Percentiles rank a stretch among this genome's conserved stretches.
Evolutionary conservation across 1,140 invertebrate genomes (phyloP).

Genomic region (Parasteatoda tepidariorum): DNA sequence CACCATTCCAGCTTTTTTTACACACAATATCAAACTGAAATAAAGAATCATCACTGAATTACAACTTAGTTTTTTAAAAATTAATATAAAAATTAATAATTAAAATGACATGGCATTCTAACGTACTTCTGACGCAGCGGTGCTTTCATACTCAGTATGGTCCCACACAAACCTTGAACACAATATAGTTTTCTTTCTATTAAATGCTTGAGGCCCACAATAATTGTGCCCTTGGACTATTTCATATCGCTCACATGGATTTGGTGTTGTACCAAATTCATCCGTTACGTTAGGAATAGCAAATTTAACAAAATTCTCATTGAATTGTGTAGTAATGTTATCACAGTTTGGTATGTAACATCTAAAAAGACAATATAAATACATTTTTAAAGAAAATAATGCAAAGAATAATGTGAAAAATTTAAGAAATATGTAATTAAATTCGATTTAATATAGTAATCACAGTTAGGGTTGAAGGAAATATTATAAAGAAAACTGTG

Average conservation of each 20-base stretch:
- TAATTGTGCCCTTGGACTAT: not conserved
- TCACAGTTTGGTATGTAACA: slow-evolving; percentile 48
- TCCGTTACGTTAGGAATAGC: slow-evolving; percentile 47
- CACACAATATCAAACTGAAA: slow-evolving; percentile 66
- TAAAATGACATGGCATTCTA: not conserved
- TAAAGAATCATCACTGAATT: not conserved
- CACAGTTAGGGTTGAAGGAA: not conserved
- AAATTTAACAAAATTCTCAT: slow-evolving; percentile 38
- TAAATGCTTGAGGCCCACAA: slow-evolving; percentile 11
- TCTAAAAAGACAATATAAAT: slow-evolving; percentile 29
- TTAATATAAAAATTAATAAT: not conserved
- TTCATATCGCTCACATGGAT: slow-evolving; percentile 19
- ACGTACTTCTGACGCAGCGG: slow-evolving; percentile 49
- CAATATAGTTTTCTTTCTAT: slow-evolving; percentile 22
- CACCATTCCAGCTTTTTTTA: slow-evolving; percentile 62
- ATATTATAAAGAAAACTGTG: too few relatives aligned
- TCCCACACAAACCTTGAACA: slow-evolving; percentile 44
- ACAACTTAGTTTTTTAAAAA: not conserved
- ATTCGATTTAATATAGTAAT: not conserved
- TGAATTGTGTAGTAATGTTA: slow-evolving; percentile 6
- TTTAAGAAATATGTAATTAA: not conserved
- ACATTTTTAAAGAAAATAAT: not conserved
- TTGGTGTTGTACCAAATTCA: not conserved
- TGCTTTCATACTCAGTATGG: slow-evolving; percentile 41
- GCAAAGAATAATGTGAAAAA: not conserved